Evolutionary conservation across 2,113 vertebrate species (phyloP), one percentile per base, ranked within the genome.

Genomic region (Silurus glanis): DNA sequence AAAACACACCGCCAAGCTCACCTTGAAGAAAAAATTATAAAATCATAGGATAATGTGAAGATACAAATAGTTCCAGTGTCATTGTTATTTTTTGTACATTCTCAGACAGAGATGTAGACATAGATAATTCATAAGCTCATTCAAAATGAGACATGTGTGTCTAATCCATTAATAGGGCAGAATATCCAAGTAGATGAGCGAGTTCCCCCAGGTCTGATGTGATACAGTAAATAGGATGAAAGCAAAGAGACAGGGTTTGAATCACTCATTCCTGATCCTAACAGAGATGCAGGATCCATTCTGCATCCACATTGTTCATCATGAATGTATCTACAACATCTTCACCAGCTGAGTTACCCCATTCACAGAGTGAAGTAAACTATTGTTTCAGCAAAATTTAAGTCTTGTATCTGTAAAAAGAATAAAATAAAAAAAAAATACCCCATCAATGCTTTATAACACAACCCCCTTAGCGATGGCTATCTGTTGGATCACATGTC

Each of bases 241-340:
- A 90, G 90, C 89, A 91, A 88, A 90, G 89, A 76, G 89, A 87
- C 86, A 90, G 92, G 92, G 90, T 76, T 93, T 87, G 88, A 94
- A 93, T 93, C 91, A 88, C 92, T 91, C 89, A 87, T 86, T 82
- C 91, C 90, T 90, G 91, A 91, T 92, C 88, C 90, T 91, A 87
- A 91, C 90, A 53, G 89, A 23, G 89, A 91, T 93, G 92, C 91
- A 90, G 88, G 93, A 91, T 89, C 89, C 94, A 83, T 92, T 92
- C 94, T 92, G 91, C 93, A 92, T 94, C 90, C 88, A 88, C 93
- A 93, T 91, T 91, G 91, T 92, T 92, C 86, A 92, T 94, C 93
- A 93, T 95, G 95, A 95, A 95, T 95, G 95, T 95, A 95, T 94
- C 92, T 92, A 89, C 89, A 92, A 90, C 94, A 92, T 95, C 92